Evolutionary conservation across 2,888 invertebrate genomes (phyloP), one percentile per base, ranked within the genome.

Genomic region (Adelphocoris suturalis): DNA sequence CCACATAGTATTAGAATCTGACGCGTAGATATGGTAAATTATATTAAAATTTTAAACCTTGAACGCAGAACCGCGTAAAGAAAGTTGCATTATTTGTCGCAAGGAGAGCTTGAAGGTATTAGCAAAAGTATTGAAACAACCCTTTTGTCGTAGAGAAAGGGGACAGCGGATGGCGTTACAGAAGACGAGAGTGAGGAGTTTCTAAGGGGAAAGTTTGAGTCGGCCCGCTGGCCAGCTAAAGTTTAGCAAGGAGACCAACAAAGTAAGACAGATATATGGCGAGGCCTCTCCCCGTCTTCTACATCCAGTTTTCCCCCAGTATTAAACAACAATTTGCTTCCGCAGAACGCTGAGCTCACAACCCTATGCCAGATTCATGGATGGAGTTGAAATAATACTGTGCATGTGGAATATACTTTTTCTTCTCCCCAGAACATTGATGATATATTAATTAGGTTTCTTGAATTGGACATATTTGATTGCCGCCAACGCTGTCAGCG

Each of bases 201-300:
- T 28, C 80, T 81, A 47, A 81, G 14, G 80, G 47, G 2, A n/a
- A 81, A 81, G 47, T 46, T 81, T 14, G 47, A 16, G 47, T 37
- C 80, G 80, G 80, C 47, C 80, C 47, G 47, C 19, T 37, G 80
- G 80, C 80, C 80, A 81, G 80, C 80, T 81, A 46, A 47, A 81
- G 80, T 81, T 81, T 81, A 46, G 80, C 80, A 81, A 81, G 80
- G 46, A 81, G 47, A 47, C 80, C 46, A 28, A 81, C 80, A 81
- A 81, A 81, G 80, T 81, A 81, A 81, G 80, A 81, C 80, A 81
- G 80, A 81, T 81, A 81, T 47, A 81, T 81, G 80, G 80, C 76
- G 80, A 47, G 14, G 12, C 19, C 46, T 47, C 46, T 47, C 80
- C 80, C 80, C 80, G 13, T 37, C 28, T 37, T 4, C 37, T n/a